Conservation (phyloP, 2,797 vertebrate genomes). For the Ceyx erithaca region DNA sequence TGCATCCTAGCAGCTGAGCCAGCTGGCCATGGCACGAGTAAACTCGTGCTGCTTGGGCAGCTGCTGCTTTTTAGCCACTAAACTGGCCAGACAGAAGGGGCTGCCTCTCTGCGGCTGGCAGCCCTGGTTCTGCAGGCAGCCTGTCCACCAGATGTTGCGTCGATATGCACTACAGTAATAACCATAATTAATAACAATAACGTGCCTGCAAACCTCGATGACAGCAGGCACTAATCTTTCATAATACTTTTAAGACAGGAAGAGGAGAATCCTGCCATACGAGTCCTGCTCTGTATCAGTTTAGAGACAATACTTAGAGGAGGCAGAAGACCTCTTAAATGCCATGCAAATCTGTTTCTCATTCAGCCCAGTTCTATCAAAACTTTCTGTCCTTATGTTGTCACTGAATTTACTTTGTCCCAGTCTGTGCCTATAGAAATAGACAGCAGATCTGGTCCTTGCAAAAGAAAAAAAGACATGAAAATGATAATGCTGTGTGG, state of each 20-base stretch:
- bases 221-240: constrained; percentile 62
- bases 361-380: background rate
- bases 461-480: background rate
- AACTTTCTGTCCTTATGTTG: background rate
- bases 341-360: constrained; percentile 13
- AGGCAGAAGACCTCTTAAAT: constrained; percentile 50
- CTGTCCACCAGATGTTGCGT: constrained; percentile 37
- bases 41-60: background rate
- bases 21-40: background rate
- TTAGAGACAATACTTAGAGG: constrained; percentile 32
- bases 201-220: constrained; percentile 52
- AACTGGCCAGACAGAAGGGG: background rate
- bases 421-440: background rate
- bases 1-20: rapidly evolving
- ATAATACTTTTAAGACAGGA: constrained; percentile 70
- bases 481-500: background rate
- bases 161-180: constrained; percentile 31
- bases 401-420: background rate
- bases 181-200: constrained; percentile 66
- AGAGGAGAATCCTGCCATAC: constrained; percentile 54
- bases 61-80: background rate
- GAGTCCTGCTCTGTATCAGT: constrained; percentile 50
- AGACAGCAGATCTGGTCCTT: background rate
- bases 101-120: background rate
- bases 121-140: constrained; percentile 19